A percentile compares a stretch with the other conserved stretches of the same genome.
phyloP scores from a whole-genome alignment of 2,113 vertebrate genomes.

The Syngnathoides biaculeatus region DNA sequence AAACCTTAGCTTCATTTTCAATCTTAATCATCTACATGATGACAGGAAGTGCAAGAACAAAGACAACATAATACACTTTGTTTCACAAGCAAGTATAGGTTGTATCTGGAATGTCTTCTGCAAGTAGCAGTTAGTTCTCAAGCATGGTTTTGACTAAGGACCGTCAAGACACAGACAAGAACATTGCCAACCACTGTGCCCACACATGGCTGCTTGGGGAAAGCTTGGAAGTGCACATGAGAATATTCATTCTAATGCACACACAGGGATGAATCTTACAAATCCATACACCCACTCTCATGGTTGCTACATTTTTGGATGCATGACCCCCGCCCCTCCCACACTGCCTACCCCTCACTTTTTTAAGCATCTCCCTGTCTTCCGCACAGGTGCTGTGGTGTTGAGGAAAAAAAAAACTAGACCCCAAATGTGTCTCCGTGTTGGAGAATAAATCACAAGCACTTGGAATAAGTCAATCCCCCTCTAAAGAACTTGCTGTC shows the following conservation, averaged over 20 bases:
- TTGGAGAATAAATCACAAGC: neutral
- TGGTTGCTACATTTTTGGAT: slow-evolving; percentile 15
- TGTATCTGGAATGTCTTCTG: slow-evolving; percentile 19
- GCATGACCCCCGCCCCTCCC: too few species aligned
- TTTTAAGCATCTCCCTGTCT: slow-evolving; percentile 19
- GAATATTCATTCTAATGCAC: slow-evolving; percentile 27
- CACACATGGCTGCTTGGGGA: slow-evolving; percentile 38
- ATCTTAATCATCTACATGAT: slow-evolving; percentile 5
- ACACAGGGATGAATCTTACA: slow-evolving; percentile 30
- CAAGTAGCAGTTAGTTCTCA: slow-evolving; percentile 24
- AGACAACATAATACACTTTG: neutral
- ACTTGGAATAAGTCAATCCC: neutral
- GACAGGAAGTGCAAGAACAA: neutral
- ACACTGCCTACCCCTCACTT: too few species aligned
- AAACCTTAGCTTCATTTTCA: neutral
- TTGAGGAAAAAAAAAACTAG: neutral
- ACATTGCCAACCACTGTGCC: slow-evolving; percentile 44
- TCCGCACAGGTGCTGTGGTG: slow-evolving; percentile 19
- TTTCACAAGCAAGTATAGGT: slow-evolving; percentile 4
- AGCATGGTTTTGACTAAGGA: slow-evolving; percentile 39
- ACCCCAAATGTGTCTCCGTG: too few species aligned
- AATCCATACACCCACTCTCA: slow-evolving; percentile 46
- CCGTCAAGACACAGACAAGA: slow-evolving; percentile 32
- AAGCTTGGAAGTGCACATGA: slow-evolving; percentile 38
- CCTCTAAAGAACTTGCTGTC: neutral